Base-by-base conservation (phyloP, 2,797 vertebrate species). In the Acrossocheilus fasciatus region DNA sequence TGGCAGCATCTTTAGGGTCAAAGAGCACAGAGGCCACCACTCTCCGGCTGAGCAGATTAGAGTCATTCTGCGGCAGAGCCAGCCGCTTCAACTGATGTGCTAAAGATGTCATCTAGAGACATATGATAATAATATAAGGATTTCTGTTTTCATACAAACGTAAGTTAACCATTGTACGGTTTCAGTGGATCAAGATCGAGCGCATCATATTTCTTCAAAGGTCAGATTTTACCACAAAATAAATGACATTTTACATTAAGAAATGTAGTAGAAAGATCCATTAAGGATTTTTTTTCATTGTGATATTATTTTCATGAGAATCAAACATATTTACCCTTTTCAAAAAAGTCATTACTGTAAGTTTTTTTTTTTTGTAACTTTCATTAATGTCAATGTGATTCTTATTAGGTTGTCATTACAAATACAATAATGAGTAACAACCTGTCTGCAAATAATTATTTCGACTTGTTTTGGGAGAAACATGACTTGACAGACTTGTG, bases 11-110 rank as follows among this genome's bases (percentile, higher is more conserved):
- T 92, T 95, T 97, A 50, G 95, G 95, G 45, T 96, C 95, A 80
- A 99, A 99, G 41, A 99, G 96, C 62, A 99, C 91, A 0, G 98
- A 99, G 0, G 94, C 95, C 0, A 92, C 95, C 52, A 96, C 95
- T 66, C 87, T 93, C 64, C 96, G 95, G 0, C 89, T 91, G 0
- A 97, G 88, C 26, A 98, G 94, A 78, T 94, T 94, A 39, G 95
- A 89, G 18, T 98, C 97, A 50, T 64, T 97, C 84, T 99, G 98
- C 50, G 98, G 98, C 26, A 99, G 94, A 0, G 98, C 96, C 10
- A 99, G 96, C 39, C 96, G 94, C 90, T 97, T 97, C 91, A 99
- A 93, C 91, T 99, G 98, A 87, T 98, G 96, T 1, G 98, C 96
- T 86, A 99, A 92, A 0, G 98, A 99, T 18, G 98, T 99, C 98